phyloP scores from a whole-genome alignment of 2,888 invertebrate species.

The Trachelus iudaicus region DNA sequence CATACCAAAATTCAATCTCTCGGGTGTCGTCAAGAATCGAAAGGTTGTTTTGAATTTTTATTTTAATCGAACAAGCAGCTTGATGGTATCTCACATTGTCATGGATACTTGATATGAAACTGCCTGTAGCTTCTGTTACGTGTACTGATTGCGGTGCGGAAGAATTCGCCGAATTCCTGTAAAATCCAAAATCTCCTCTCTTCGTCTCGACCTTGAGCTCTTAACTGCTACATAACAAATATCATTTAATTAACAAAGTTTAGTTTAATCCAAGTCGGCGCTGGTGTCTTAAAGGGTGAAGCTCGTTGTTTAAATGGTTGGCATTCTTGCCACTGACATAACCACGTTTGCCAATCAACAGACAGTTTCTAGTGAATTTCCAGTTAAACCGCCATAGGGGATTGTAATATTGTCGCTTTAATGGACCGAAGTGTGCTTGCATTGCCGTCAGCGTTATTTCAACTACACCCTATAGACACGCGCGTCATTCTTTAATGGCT shows the following conservation, averaged over 20 bases:
- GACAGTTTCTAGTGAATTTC: neutral
- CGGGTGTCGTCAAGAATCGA: neutral
- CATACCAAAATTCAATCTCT: neutral
- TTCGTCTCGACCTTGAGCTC: neutral
- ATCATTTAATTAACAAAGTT: constrained; percentile 18
- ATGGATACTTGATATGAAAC: neutral
- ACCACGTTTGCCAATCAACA: constrained; percentile 19
- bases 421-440: neutral
- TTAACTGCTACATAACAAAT: constrained; percentile 9
- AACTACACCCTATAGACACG: neutral
- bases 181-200: neutral
- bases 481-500: neutral
- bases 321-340: neutral
- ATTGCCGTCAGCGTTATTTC: neutral
- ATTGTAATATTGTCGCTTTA: neutral
- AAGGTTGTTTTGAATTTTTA: neutral
- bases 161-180: neutral
- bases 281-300: constrained; percentile 12
- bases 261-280: constrained; percentile 2
- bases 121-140: neutral
- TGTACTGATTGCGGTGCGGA: neutral
- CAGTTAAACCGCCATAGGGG: neutral
- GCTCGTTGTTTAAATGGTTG: neutral
- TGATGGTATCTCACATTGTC: neutral
- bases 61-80: neutral